Evolutionary conservation across 2,888 invertebrate species (phyloP).

Genomic region (Furcula furcula): DNA sequence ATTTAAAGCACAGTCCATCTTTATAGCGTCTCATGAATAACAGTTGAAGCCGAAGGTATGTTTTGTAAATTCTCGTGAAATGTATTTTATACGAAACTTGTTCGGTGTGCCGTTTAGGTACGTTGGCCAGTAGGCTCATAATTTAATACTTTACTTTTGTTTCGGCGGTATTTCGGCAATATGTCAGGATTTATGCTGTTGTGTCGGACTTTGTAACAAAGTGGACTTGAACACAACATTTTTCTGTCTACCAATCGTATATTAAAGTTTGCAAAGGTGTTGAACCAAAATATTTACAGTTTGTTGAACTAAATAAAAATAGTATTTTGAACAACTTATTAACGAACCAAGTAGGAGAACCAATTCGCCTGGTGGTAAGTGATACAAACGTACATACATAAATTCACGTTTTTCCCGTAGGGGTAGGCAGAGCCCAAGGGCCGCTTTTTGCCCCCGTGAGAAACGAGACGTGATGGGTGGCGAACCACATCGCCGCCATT

Average conservation of each 20-base stretch:
- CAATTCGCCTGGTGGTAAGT: no score
- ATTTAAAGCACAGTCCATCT: conserved; percentile 25
- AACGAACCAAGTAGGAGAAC: no score
- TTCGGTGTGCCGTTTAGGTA: background rate
- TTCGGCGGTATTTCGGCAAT: background rate
- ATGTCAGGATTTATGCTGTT: background rate
- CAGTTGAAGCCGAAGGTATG: conserved; percentile 12
- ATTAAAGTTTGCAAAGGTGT: background rate
- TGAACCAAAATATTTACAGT: no score
- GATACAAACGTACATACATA: no score
- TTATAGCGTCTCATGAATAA: conserved; percentile 27
- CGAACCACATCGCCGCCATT: no score
- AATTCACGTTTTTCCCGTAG: no score
- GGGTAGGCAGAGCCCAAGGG: no score
- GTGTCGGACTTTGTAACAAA: background rate
- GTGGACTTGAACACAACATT: background rate
- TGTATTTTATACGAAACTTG: conserved; percentile 2
- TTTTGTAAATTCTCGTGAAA: conserved; percentile 21
- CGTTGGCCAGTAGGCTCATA: background rate
- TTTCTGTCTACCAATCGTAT: background rate
- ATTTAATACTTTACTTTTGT: background rate
- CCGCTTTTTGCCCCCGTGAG: no score
- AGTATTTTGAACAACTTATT: no score
- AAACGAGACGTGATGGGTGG: no score
- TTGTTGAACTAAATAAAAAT: no score